Evolutionary conservation across 2,113 vertebrate genomes (phyloP).

Genomic region (Podarcis raffonei): DNA sequence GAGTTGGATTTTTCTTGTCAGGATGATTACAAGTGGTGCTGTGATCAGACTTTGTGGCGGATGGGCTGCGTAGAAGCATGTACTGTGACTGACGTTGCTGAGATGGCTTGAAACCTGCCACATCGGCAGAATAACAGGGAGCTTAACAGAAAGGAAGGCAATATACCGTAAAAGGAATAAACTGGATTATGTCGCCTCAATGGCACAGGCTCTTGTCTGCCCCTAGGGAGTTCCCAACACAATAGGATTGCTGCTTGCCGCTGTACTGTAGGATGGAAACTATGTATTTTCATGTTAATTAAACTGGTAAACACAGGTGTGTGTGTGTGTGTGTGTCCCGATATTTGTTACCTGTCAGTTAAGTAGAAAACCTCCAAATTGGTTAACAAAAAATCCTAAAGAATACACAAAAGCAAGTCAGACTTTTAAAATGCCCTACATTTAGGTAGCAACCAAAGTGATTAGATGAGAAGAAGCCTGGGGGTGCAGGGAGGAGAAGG

Average conservation of each 20-base stretch:
- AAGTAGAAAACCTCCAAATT: background rate
- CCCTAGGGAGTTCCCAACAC: background rate
- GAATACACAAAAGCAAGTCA: background rate
- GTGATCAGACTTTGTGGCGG: conserved; percentile 48
- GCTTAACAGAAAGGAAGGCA: conserved; percentile 56
- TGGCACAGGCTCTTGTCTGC: background rate
- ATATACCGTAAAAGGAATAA: conserved; percentile 51
- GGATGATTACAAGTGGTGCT: conserved; percentile 40
- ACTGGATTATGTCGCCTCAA: conserved; percentile 33
- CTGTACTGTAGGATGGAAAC: background rate
- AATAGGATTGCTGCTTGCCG: background rate
- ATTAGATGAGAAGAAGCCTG: background rate
- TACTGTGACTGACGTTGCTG: conserved; percentile 32
- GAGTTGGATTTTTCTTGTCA: conserved; percentile 63
- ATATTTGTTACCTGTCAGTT: background rate
- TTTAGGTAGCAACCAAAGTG: too few species aligned
- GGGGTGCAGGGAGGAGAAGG: background rate
- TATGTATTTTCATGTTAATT: background rate
- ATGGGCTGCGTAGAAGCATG: conserved; percentile 34
- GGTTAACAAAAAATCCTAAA: background rate
- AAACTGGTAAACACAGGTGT: too few species aligned
- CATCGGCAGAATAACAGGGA: conserved; percentile 40
- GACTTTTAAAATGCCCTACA: background rate
- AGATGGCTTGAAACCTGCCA: conserved; percentile 43
- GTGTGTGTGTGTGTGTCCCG: background rate